Percentiles rank a stretch among this genome's conserved stretches.
Conservation (phyloP, 1,140 invertebrate species). For the Drosophila ironensis region DNA sequence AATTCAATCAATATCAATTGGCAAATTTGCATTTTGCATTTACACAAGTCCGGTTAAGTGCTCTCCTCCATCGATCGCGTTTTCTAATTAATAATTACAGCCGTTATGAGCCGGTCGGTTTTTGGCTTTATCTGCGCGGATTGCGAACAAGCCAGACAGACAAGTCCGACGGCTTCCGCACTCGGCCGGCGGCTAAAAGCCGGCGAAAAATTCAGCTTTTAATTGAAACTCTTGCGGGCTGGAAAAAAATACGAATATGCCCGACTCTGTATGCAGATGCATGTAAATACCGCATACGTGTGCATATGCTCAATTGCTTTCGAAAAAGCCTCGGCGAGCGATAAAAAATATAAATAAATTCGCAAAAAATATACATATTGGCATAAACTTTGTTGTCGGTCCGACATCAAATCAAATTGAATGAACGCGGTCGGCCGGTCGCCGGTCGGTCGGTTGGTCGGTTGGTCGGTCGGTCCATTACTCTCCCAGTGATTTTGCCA, state of each 20-base stretch:
- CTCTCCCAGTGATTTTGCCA: conserved; percentile 79
- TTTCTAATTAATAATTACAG: conserved; percentile 52
- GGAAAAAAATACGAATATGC: not conserved
- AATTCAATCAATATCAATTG: conserved; percentile 78
- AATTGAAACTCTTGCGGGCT: conserved; percentile 54
- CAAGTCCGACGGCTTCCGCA: conserved; percentile 53
- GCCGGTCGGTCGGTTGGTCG: too few species aligned
- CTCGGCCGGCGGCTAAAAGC: conserved; percentile 19
- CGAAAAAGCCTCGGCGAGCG: conserved; percentile 24
- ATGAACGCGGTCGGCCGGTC: conserved; percentile 74
- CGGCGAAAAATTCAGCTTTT: conserved; percentile 48
- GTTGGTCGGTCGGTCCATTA: too few species aligned
- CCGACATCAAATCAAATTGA: conserved; percentile 75
- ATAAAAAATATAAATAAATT: conserved; percentile 42
- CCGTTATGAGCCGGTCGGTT: conserved; percentile 41
- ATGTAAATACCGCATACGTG: conserved; percentile 16
- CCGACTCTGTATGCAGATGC: not conserved
- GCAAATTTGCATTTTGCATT: conserved; percentile 72
- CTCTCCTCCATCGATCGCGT: conserved; percentile 22
- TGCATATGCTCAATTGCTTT: conserved; percentile 57
- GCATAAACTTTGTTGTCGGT: conserved; percentile 17
- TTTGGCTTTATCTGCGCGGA: conserved; percentile 49
- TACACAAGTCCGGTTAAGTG: conserved; percentile 63
- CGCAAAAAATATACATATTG: conserved; percentile 4
- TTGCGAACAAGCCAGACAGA: conserved; percentile 34